These are phyloP conservation scores for Crypturellus undulatus DNA, from an alignment of 2,113 vertebrate species.

Conservation along the genomic window DNA sequence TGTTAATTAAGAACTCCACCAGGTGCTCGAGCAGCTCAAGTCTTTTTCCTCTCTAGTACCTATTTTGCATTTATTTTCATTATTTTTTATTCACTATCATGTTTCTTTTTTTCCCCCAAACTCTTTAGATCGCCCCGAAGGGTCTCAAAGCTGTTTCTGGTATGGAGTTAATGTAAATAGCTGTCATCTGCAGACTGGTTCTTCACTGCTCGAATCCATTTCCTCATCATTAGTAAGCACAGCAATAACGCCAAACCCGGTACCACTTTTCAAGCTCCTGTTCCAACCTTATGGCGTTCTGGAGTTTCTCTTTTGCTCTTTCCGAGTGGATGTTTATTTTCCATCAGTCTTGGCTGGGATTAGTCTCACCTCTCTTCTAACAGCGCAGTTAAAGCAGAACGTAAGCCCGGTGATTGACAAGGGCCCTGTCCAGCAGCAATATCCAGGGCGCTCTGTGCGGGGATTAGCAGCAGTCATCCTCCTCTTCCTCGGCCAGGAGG, in stretches of 20 bases:
- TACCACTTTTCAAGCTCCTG: not conserved
- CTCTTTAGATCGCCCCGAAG: not conserved
- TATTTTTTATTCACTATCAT: not conserved
- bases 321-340: fast-evolving
- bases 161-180: not conserved
- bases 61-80: not conserved
- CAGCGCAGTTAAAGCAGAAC: not conserved
- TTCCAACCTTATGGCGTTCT: not conserved
- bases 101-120: not conserved
- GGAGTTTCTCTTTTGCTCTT: not conserved
- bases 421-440: not conserved
- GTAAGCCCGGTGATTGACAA: fast-evolving
- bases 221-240: fast-evolving
- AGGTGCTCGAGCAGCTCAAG: fast-evolving
- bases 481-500: no score
- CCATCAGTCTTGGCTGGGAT: fast-evolving
- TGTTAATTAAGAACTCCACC: not conserved
- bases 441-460: not conserved
- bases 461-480: not conserved
- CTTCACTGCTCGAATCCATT: fast-evolving
- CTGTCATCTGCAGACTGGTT: not conserved
- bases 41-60: not conserved
- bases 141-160: not conserved
- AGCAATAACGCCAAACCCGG: not conserved
- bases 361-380: fast-evolving